Conservation (phyloP, 2,113 vertebrate genomes). For the Indri indri region DNA sequence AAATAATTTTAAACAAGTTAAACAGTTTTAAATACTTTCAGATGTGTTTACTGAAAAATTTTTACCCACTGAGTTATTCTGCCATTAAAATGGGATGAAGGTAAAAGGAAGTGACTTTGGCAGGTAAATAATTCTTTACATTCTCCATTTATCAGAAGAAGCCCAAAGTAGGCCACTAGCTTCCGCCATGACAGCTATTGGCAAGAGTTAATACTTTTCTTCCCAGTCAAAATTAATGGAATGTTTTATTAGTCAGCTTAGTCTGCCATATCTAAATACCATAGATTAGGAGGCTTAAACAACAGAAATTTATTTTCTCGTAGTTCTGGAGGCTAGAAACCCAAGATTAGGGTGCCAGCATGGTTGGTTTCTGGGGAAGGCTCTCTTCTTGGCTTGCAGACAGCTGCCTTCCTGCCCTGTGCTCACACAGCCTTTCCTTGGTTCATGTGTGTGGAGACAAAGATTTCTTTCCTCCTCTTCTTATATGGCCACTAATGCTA, state of each 20-base stretch:
- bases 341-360: background rate
- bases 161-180: background rate
- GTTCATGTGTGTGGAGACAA: background rate
- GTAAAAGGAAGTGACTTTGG: background rate
- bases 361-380: background rate
- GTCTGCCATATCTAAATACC: background rate
- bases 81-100: background rate
- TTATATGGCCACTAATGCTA: background rate
- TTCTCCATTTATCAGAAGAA: background rate
- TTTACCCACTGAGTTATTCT: background rate
- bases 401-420: background rate
- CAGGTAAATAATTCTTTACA: background rate
- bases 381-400: background rate
- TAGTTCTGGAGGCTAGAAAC: background rate
- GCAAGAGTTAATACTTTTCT: background rate
- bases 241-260: background rate
- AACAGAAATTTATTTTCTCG: background rate
- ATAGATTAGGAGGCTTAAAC: background rate
- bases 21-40: conserved; percentile 22
- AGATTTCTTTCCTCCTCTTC: background rate
- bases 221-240: background rate
- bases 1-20: background rate
- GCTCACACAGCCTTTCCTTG: background rate
- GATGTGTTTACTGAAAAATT: background rate
- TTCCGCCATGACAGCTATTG: background rate